Percentiles rank a stretch among this genome's conserved stretches.
These are phyloP conservation scores for Sebastes wilsoni DNA, from an alignment of 2,797 vertebrate genomes.

Conservation along the genomic window DNA sequence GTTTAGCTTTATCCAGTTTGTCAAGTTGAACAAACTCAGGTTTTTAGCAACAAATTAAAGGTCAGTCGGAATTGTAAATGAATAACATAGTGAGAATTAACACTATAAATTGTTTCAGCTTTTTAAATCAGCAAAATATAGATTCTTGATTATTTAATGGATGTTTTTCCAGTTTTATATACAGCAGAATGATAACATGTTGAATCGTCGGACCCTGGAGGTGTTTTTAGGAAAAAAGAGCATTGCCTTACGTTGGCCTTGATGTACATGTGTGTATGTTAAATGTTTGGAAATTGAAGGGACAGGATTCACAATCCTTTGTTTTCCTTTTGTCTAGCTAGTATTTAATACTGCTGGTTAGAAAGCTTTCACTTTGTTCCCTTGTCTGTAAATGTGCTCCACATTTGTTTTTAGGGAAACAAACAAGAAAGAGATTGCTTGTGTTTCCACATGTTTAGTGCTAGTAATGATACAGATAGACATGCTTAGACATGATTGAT, in stretches of 20 bases:
- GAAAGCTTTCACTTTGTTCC: slow-evolving; percentile 3
- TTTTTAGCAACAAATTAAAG: slow-evolving; percentile 30
- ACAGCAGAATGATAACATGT: background rate
- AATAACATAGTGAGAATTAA: slow-evolving; percentile 14
- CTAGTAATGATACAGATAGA: background rate
- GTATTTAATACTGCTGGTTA: slow-evolving; percentile 14
- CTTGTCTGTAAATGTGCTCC: background rate
- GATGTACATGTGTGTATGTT: slow-evolving; percentile 43
- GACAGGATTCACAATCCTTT: slow-evolving; percentile 37
- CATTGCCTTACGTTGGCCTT: slow-evolving; percentile 63
- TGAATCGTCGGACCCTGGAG: background rate
- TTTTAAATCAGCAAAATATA: slow-evolving; percentile 17
- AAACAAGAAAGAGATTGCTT: background rate
- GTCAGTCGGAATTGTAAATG: slow-evolving; percentile 28
- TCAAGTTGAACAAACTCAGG: slow-evolving; percentile 62
- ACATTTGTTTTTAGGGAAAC: background rate
- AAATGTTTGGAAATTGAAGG: slow-evolving; percentile 58
- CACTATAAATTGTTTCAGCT: background rate
- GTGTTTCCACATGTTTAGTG: slow-evolving; percentile 3
- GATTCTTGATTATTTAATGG: slow-evolving; percentile 13
- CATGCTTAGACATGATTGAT: background rate
- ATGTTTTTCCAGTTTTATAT: slow-evolving; percentile 34
- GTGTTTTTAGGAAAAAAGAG: slow-evolving; percentile 25
- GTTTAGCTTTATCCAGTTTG: slow-evolving; percentile 62
- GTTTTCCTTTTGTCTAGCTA: slow-evolving; percentile 8